Conservation (phyloP, 2,888 invertebrate species). For the Conops quadrifasciatus region DNA sequence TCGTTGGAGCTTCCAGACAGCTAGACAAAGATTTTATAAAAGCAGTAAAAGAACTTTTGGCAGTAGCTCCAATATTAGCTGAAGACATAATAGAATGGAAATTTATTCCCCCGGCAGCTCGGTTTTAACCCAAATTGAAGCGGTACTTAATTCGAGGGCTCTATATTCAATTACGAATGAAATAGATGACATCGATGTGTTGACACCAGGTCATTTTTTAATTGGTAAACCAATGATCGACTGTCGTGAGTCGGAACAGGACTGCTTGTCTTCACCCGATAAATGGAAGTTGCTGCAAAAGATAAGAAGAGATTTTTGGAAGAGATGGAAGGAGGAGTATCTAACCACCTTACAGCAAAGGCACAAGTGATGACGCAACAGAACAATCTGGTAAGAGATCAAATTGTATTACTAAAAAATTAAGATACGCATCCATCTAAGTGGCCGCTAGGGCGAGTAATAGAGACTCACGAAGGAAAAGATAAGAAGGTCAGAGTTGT, state of each 20-base stretch:
- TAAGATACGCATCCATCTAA: no score
- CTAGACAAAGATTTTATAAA: conserved; percentile 17
- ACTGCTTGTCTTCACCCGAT: not conserved
- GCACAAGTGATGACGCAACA: not conserved
- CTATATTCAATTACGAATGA: conserved; percentile 8
- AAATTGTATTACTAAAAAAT: no score
- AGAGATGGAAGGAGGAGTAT: no score
- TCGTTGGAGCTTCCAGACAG: not conserved
- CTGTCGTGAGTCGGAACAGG: not conserved
- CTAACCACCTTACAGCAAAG: no score
- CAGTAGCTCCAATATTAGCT: conserved; percentile 24
- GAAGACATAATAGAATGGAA: conserved; percentile 39
- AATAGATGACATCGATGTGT: conserved; percentile 8
- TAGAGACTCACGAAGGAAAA: no score
- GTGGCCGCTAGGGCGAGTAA: no score
- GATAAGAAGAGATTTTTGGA: not conserved
- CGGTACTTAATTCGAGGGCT: conserved; percentile 31
- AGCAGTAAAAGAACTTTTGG: not conserved
- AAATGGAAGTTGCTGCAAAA: not conserved
- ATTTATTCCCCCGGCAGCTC: conserved; percentile 37
- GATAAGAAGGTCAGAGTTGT: no score
- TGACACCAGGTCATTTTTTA: conserved; percentile 10
- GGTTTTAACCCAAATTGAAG: conserved; percentile 29
- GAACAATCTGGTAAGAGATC: not conserved
- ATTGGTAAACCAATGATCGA: conserved; percentile 16